Percentiles rank a stretch among this genome's conserved stretches.
Conservation (phyloP, 1,140 invertebrate genomes). For the Aphelenchoides fujianensis region DNA sequence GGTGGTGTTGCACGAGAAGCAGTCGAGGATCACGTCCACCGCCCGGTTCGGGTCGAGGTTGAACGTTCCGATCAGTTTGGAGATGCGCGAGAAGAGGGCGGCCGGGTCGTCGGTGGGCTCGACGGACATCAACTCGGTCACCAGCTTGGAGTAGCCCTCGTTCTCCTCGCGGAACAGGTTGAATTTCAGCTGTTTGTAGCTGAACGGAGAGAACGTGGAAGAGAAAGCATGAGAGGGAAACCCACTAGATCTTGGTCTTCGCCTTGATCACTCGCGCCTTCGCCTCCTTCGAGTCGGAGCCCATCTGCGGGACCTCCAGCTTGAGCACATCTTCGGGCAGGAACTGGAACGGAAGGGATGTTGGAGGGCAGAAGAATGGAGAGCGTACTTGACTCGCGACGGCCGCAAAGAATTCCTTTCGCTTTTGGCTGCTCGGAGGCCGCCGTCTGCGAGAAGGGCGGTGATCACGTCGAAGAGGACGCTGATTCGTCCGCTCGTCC, state of each 20-base stretch:
- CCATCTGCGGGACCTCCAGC: constrained; percentile 42
- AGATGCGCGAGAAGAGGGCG: constrained; percentile 38
- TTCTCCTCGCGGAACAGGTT: constrained; percentile 97
- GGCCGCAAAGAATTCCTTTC: constrained; percentile 24
- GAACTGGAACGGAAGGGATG: constrained; percentile 31
- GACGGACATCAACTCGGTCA: constrained; percentile 85
- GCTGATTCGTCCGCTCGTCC: neutral
- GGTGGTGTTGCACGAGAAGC: constrained; percentile 82
- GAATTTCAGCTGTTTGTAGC: constrained; percentile 98
- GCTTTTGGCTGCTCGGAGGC: constrained; percentile 13
- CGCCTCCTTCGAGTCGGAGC: constrained; percentile 46
- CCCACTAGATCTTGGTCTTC: constrained; percentile 45
- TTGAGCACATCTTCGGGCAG: constrained; percentile 46
- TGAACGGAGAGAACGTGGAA: constrained; percentile 63
- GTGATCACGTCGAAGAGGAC: constrained; percentile 35
- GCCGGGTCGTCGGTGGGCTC: constrained; percentile 52
- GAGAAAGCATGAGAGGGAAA: constrained; percentile 10
- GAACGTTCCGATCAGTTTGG: constrained; percentile 76
- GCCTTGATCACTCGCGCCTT: constrained; percentile 39
- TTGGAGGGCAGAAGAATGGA: neutral
- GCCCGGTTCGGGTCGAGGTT: constrained; percentile 98
- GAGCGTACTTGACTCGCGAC: constrained; percentile 25
- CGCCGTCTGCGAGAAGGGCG: constrained; percentile 15
- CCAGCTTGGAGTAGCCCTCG: constrained; percentile 95
- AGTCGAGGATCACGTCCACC: constrained; percentile 89